Evolutionary conservation across 2,888 invertebrate species (phyloP), one percentile per base, ranked within the genome.

Genomic region (Macropis europaea): DNA sequence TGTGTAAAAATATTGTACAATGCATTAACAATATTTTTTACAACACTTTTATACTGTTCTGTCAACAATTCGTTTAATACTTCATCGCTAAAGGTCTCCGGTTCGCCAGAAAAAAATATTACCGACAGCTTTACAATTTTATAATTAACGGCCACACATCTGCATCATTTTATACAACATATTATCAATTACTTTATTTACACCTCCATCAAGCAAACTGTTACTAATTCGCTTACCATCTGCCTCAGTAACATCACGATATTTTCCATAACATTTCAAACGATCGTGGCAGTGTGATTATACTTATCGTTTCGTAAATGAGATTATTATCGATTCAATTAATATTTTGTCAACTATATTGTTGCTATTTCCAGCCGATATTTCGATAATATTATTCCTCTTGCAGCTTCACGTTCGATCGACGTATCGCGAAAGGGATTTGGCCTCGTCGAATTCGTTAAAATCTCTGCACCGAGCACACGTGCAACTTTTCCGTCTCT

Each of bases 271-370:
- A 52, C 22, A n/a, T 15, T 11, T 47, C 64, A 22, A 28, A 26
- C 26, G 34, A 57, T 36, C 26, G 19, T 50, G 40, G 52, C 53
- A 43, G n/a, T 53, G 64, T 45, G 52, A 40, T 19, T 45, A 47
- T 63, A 15, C 40, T 38, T 43, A 36, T 1, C 42, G 28, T 50
- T 63, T 63, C 30, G 47, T 40, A 19, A 36, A 50, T 15, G 11
- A 19, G 36, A 45, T 52, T 64, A 47, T 53, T 47, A 38, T 11
- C 45, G 9, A 11, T 13, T 11, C 15, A 30, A 47, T 48, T 48
- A 54, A 34, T 34, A 50, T 42, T n/a, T 13, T 19, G 13, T 60
- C 60, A 66, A 52, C 52, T 61, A 28, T 9, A 26, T 24, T 13
- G 9, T 26, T 26, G 30, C 24, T 42, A 61, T 26, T 62, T 34